Base-by-base conservation (phyloP, 2,113 vertebrate genomes). In the Salvelinus alpinus region DNA sequence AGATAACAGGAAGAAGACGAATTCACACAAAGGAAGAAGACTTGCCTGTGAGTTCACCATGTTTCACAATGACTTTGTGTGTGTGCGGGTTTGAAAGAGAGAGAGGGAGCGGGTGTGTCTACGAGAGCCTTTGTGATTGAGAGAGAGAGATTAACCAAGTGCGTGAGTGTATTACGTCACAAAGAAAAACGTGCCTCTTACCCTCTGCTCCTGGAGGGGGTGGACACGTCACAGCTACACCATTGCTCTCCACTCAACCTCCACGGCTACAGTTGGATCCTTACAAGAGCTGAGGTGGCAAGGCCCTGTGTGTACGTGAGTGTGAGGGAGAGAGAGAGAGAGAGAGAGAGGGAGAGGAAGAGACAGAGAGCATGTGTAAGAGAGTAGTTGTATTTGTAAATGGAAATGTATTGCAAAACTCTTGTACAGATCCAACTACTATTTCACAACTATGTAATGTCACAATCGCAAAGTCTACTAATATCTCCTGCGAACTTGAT, bases 181-280 rank as follows among this genome's bases (percentile, higher is more conserved):
- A 31, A 20, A 72, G 73, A 1, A 5, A 70, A 82, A 76, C 82
- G 78, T 80, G 60, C 67, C 85, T 85, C 85, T 84, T 64, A 62
- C 74, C 87, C 82, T 9, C 16, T 78, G 71, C 84, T 24, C 65
- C 75, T 64, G 72, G 38, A 76, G 79, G 78, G 80, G 83, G 77
- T 87, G 77, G 79, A 87, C 90, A 90, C 84, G 85, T 90, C 88
- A 88, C 78, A 81, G 86, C 60, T 79, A 71, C 82, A 75, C 80
- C 70, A 25, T 66, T 82, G 84, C 80, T 79, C 76, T 69, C 76
- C 79, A 81, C 72, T 79, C 71, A 62, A 64, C 84, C 76, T 85
- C 71, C 71, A 80, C 75, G 83, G 87, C 85, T 81, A 73, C 78
- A 83, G 78, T 80, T 86, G 80, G 83, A 82, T 85, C 70, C 78